These are phyloP conservation scores for Pavo muticus DNA, from an alignment of 2,113 vertebrate species.

Conservation along the genomic window DNA sequence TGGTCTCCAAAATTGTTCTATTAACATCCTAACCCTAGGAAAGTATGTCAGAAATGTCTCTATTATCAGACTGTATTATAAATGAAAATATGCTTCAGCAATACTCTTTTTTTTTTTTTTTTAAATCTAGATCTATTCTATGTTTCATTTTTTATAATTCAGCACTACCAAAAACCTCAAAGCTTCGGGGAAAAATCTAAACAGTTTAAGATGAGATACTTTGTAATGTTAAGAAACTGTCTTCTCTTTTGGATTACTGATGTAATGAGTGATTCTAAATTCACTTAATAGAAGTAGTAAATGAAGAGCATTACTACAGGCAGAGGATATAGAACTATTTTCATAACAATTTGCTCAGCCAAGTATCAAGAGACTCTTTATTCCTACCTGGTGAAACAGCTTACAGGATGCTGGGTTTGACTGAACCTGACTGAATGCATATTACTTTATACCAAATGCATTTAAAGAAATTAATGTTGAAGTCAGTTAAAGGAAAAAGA, in stretches of 20 bases:
- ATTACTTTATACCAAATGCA: not conserved
- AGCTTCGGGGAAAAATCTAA: not conserved
- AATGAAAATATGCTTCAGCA: not conserved
- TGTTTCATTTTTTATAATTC: not conserved
- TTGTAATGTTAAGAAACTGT: slow-evolving; percentile 2
- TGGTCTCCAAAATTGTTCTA: not conserved
- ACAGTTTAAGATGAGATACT: not conserved
- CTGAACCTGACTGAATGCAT: slow-evolving; percentile 39
- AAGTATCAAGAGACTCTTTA: slow-evolving; percentile 44
- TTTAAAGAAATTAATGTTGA: slow-evolving; percentile 20
- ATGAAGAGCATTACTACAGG: slow-evolving; percentile 35
- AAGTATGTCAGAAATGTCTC: not conserved
- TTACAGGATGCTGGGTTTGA: slow-evolving; percentile 43
- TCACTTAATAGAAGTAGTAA: slow-evolving; percentile 57
- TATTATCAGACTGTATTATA: not conserved
- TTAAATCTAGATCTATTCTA: not conserved
- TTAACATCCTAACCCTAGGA: not conserved
- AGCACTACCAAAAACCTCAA: not conserved
- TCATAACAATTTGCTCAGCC: slow-evolving; percentile 66
- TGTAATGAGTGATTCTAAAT: slow-evolving; percentile 52
- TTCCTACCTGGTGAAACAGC: slow-evolving; percentile 36
- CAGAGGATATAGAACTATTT: slow-evolving; percentile 61
- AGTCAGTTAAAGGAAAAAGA: slow-evolving; percentile 40
- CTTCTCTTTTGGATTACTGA: slow-evolving; percentile 37
- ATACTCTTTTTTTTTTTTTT: not conserved